These are phyloP conservation scores for Xanthia icteritia DNA, from an alignment of 2,888 invertebrate genomes.

Conservation along the genomic window DNA sequence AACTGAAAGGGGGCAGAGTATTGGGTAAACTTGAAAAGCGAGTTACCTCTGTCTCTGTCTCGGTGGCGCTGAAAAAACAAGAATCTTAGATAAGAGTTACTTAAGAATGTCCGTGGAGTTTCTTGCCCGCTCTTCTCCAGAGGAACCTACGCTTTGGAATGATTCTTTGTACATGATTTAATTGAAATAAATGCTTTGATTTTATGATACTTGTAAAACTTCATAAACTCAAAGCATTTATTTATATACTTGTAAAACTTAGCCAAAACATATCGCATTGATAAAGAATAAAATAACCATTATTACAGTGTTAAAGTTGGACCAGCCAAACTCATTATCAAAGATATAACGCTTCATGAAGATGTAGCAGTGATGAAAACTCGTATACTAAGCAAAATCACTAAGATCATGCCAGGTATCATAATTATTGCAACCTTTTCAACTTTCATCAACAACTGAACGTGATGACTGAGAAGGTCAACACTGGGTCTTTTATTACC, in stretches of 20 bases:
- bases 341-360: not conserved
- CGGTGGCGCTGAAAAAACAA: not conserved
- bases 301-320: not conserved
- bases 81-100: not conserved
- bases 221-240: too few species aligned
- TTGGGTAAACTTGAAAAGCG: constrained; percentile 10
- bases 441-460: constrained; percentile 24
- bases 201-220: not conserved
- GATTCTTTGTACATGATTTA: not conserved
- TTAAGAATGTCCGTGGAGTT: not conserved
- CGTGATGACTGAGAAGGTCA: constrained; percentile 32
- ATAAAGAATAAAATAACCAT: not conserved
- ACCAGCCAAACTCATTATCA: not conserved
- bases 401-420: constrained; percentile 1
- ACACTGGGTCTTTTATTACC: not conserved
- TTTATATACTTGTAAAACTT: too few species aligned
- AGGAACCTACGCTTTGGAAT: not conserved
- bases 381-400: not conserved
- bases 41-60: too few species aligned
- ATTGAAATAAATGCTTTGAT: not conserved
- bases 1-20: constrained; percentile 7
- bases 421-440: constrained; percentile 35
- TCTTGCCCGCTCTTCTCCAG: too few species aligned
- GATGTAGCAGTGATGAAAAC: not conserved
- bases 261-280: not conserved